Percentiles rank a stretch among this genome's conserved stretches.
Evolutionary conservation across 2,888 invertebrate genomes (phyloP).

Genomic region (Stenichneumon culpator): DNA sequence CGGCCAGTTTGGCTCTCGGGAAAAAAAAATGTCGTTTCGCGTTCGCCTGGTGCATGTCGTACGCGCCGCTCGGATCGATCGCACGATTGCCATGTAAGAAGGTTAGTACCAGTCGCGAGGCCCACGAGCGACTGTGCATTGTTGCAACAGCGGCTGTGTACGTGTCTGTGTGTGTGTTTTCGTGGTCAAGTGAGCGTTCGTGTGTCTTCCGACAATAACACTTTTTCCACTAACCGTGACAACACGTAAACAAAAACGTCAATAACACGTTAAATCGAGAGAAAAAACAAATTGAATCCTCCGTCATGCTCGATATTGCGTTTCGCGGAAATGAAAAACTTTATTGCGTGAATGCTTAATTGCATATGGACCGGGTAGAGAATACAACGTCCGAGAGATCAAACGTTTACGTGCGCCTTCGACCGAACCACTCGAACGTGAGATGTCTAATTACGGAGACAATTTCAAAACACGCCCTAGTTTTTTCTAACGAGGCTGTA

Average conservation of each 20-base stretch:
- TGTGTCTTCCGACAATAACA: constrained; percentile 27
- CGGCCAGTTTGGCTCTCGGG: neutral
- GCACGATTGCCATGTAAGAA: constrained; percentile 74
- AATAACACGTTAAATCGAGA: neutral
- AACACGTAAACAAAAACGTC: neutral
- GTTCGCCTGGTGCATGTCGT: constrained; percentile 62
- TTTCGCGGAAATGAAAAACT: neutral
- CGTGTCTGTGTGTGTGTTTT: neutral
- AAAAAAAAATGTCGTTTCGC: constrained; percentile 50
- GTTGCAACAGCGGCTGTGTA: constrained; percentile 23
- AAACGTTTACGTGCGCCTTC: constrained; percentile 21
- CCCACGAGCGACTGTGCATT: constrained; percentile 13
- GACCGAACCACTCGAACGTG: constrained; percentile 35
- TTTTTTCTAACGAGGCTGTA: constrained; percentile 39
- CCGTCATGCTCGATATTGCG: constrained; percentile 12
- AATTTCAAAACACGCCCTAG: constrained; percentile 67
- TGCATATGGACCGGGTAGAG: neutral
- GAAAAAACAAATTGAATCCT: neutral
- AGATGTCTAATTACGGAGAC: constrained; percentile 63
- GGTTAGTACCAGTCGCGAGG: constrained; percentile 69
- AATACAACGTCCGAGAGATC: constrained; percentile 16
- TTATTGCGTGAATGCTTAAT: neutral
- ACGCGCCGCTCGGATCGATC: constrained; percentile 73
- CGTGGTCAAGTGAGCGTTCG: neutral
- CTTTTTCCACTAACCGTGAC: constrained; percentile 15